Base-by-base conservation (phyloP, 2,888 invertebrate species). In the Caradrina clavipalpis region DNA sequence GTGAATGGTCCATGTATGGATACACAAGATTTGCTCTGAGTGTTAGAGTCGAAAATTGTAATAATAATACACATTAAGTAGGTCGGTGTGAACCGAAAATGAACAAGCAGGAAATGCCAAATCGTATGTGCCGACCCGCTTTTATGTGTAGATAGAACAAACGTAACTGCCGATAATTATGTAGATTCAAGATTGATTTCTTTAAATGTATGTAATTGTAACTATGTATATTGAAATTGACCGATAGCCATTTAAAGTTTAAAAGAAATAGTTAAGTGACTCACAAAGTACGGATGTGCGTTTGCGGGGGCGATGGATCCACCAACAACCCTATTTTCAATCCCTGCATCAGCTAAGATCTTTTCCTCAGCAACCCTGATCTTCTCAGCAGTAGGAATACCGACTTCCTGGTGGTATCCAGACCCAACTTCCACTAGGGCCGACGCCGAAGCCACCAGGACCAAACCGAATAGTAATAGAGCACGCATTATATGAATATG, bases 321-420 rank as follows among this genome's bases (percentile, higher is more conserved):
- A 7, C 93, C 93, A 1, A 93, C 91, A 22, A 93, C 89, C 73
- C 89, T 89, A 5, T 66, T 64, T 0, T 71, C 39, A 7, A 7
- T 8, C 19, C 6, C n/a, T 13, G 13, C n/a, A 0, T 49, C 22
- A 2, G 67, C 21, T 4, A 70, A 42, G 11, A 21, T 2, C 31
- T 54, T 62, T n/a, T 90, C 87, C 75, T 93, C 91, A 4, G 76
- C 67, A 0, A 82, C 85, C 82, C 89, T 92, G 64, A 94, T 91
- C 81, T 86, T 87, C 51, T 80, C 80, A 1, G 93, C 94, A n/a
- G 82, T 68, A n/a, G 93, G 93, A 57, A 94, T 92, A 8, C 93
- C 94, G 2, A 92, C 78, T 6, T 80, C 70, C 53, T 84, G 76
- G 61, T 93, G 93, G 78, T 93, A 94, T 11, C 87, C 80, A 17